Conservation (phyloP, 2,888 invertebrate genomes). For the Helleia helle region DNA sequence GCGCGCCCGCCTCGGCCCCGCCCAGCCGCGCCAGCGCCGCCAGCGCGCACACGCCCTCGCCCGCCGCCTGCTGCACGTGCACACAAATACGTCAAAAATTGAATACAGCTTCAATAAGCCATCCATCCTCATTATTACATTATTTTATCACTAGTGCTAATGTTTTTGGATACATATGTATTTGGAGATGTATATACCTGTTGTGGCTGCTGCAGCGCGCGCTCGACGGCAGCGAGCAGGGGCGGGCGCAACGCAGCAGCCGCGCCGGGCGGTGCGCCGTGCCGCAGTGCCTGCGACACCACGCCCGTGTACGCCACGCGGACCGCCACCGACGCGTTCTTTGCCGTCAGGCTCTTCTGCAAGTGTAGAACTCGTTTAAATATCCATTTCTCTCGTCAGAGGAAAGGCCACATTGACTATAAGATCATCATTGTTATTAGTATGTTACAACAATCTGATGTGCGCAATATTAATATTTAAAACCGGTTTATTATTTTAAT, state of each 20-base stretch:
- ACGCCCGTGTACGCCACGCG: conserved; percentile 86
- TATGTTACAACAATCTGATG: no score
- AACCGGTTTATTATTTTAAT: no score
- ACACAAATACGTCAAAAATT: no score
- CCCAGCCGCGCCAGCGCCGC: conserved; percentile 42
- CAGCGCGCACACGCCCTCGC: conserved; percentile 54
- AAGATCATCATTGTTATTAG: no score
- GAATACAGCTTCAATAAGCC: no score
- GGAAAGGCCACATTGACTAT: no score
- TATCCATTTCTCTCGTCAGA: no score
- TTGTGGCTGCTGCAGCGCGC: conserved; percentile 82
- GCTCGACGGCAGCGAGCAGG: conserved; percentile 81
- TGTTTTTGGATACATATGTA: background rate
- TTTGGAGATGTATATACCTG: conserved; percentile 57
- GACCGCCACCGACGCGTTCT: conserved; percentile 84
- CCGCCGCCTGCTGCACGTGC: conserved; percentile 40
- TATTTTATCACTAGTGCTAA: no score
- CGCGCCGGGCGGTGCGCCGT: conserved; percentile 38
- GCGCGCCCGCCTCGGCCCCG: conserved; percentile 28
- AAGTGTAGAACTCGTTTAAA: no score
- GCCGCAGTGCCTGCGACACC: conserved; percentile 78
- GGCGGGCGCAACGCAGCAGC: conserved; percentile 71
- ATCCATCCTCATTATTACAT: no score
- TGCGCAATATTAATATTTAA: no score
- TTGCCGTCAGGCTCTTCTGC: conserved; percentile 82